phyloP scores from a whole-genome alignment of 2,888 invertebrate genomes.

The Clepsis dumicolana region DNA sequence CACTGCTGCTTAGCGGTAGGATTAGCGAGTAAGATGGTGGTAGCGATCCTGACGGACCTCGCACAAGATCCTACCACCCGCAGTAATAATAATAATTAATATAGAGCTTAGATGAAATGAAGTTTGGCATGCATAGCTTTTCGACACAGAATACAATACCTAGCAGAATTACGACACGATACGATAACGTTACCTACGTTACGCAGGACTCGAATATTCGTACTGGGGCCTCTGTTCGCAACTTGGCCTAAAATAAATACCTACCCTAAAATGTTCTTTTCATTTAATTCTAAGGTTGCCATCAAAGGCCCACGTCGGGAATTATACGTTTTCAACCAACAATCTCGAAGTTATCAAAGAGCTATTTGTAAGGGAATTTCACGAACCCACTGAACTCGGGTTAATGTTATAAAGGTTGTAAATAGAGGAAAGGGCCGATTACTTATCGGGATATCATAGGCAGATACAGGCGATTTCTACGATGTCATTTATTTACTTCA shows the following conservation, averaged over 20 bases:
- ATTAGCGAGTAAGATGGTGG: no score
- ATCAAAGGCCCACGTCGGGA: not conserved
- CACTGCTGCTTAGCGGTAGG: no score
- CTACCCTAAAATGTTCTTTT: constrained; percentile 1
- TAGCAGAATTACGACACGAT: no score
- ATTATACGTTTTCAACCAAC: constrained; percentile 15
- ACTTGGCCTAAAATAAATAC: not conserved
- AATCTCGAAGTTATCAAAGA: constrained; percentile 23
- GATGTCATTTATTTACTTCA: not conserved
- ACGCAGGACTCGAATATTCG: not conserved
- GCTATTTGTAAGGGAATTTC: constrained; percentile 12
- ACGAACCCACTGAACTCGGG: constrained; percentile 6
- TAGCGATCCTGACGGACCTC: no score
- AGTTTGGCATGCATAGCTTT: no score
- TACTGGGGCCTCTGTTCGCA: no score
- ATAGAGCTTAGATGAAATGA: no score
- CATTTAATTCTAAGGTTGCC: not conserved
- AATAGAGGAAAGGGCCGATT: not conserved
- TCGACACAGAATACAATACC: no score
- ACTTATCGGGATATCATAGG: not conserved
- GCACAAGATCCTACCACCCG: no score
- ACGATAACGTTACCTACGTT: no score
- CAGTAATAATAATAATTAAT: no score
- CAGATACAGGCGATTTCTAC: not conserved
- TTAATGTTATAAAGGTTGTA: constrained; percentile 4